Evolutionary conservation across 2,888 invertebrate species (phyloP).

Genomic region (Tachina lurida): DNA sequence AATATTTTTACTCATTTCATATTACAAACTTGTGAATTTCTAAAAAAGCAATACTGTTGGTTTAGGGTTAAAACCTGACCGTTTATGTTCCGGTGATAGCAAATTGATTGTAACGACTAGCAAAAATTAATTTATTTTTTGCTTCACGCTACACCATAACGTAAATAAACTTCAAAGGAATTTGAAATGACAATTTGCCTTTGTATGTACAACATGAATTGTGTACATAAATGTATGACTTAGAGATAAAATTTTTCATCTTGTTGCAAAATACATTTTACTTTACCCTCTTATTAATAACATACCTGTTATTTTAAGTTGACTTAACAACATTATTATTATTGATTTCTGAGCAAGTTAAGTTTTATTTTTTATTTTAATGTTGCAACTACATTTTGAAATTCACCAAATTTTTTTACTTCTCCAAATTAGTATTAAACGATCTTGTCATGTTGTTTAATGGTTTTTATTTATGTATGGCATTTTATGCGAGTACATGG

Average conservation of each 20-base stretch:
- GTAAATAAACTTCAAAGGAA: slow-evolving; percentile 1
- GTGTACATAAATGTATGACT: background rate
- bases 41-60: background rate
- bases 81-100: slow-evolving; percentile 1
- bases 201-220: slow-evolving; percentile 18
- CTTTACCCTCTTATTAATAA: background rate
- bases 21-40: too few relatives aligned
- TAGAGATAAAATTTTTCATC: slow-evolving; percentile 13
- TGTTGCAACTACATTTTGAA: background rate
- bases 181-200: slow-evolving; percentile 4
- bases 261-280: background rate
- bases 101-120: background rate
- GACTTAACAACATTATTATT: background rate
- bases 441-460: slow-evolving; percentile 2
- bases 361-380: background rate
- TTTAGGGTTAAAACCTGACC: slow-evolving; percentile 18
- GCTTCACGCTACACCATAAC: slow-evolving; percentile 2
- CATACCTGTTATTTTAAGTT: background rate
- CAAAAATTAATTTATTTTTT: background rate
- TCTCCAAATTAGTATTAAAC: background rate
- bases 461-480: background rate
- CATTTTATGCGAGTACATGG: background rate
- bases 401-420: background rate
- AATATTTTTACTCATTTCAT: too few relatives aligned
- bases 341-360: background rate